phyloP scores from a whole-genome alignment of 2,888 invertebrate species.

The Isoperla grammatica region DNA sequence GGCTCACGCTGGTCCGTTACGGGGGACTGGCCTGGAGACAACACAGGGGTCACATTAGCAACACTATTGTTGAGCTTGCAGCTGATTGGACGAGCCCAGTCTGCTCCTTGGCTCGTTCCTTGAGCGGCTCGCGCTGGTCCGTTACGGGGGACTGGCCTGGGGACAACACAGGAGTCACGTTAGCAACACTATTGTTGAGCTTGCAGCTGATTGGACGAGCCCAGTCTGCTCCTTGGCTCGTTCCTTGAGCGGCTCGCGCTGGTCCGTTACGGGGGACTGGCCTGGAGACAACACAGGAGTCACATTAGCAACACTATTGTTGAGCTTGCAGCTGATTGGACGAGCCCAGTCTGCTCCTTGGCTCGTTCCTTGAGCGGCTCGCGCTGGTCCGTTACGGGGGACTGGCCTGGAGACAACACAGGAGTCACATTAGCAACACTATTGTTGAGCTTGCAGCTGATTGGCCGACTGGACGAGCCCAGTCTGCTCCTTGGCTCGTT shows the following conservation, averaged over 20 bases:
- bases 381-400: conserved; percentile 42
- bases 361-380: conserved; percentile 42
- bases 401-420: conserved; percentile 22
- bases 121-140: conserved; percentile 42
- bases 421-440: too few relatives aligned
- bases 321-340: conserved; percentile 29
- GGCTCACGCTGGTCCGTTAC: conserved; percentile 44
- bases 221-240: conserved; percentile 38
- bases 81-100: conserved; percentile 31
- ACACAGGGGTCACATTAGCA: neutral
- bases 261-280: conserved; percentile 41
- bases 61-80: conserved; percentile 31
- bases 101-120: conserved; percentile 40
- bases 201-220: conserved; percentile 31
- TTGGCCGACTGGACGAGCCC: conserved; percentile 28
- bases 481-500: conserved; percentile 39
- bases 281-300: conserved; percentile 14
- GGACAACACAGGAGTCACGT: neutral
- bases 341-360: conserved; percentile 35
- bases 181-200: conserved; percentile 29
- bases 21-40: conserved; percentile 31
- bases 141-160: conserved; percentile 38
- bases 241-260: conserved; percentile 42
- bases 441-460: conserved; percentile 29
- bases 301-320: conserved; percentile 27